phyloP scores from a whole-genome alignment of 2,113 vertebrate species.

The Egretta garzetta region DNA sequence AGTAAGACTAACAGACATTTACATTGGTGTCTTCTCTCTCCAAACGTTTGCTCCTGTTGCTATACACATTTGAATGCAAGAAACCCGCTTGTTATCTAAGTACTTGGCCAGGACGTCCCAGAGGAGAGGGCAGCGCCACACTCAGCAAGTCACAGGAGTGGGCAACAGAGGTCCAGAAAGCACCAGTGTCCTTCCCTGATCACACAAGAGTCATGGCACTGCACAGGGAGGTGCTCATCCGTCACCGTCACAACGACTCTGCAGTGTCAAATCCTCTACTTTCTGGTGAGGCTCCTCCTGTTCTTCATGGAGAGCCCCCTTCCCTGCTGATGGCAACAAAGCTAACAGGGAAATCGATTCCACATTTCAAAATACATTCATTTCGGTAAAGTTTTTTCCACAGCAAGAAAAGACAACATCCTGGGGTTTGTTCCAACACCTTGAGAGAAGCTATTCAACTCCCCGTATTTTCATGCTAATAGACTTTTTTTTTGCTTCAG shows the following conservation, averaged over 20 bases:
- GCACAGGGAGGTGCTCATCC: background rate
- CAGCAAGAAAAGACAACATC: constrained; percentile 20
- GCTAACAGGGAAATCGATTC: background rate
- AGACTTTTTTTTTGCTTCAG: background rate
- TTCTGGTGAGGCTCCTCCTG: background rate
- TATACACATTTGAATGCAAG: background rate
- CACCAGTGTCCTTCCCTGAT: accelerated
- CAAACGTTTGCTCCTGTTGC: background rate
- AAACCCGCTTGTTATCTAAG: accelerated
- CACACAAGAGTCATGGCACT: background rate
- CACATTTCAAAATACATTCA: background rate
- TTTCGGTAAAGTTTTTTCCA: background rate
- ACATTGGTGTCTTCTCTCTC: background rate
- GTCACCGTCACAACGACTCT: accelerated
- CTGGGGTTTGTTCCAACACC: constrained; percentile 13
- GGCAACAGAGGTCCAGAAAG: background rate
- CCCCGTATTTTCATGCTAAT: background rate
- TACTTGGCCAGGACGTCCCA: background rate
- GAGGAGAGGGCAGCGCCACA: background rate
- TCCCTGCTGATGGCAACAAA: background rate
- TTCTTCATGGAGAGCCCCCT: background rate
- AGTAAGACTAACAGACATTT: background rate
- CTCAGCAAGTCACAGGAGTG: background rate
- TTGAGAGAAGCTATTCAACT: background rate
- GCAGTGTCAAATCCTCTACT: background rate